Percentiles rank a stretch among this genome's conserved stretches.
These are phyloP conservation scores for Myrmecobius fasciatus DNA, from an alignment of 2,113 vertebrate species.

Conservation along the genomic window DNA sequence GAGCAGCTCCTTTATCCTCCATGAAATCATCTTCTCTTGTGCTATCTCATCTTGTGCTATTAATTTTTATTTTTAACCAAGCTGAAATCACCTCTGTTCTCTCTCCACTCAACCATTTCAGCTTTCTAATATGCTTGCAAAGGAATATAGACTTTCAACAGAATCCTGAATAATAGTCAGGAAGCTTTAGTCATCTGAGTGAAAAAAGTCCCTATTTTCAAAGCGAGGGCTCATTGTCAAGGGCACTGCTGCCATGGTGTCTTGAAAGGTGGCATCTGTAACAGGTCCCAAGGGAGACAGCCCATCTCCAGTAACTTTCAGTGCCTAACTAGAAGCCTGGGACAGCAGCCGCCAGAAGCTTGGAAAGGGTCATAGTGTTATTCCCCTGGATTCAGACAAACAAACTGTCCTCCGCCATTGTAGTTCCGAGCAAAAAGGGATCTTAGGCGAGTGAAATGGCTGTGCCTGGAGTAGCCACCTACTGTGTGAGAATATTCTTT, in stretches of 20 bases:
- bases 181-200: background rate
- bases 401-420: background rate
- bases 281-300: background rate
- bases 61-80: background rate
- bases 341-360: background rate
- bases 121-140: fast-evolving
- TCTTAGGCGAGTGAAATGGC: background rate
- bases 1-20: background rate
- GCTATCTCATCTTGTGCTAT: fast-evolving
- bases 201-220: background rate
- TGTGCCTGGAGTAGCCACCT: background rate
- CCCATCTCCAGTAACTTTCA: background rate
- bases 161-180: background rate
- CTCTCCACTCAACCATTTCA: background rate
- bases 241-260: background rate
- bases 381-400: background rate
- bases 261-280: background rate
- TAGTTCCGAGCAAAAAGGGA: background rate
- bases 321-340: background rate
- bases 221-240: background rate
- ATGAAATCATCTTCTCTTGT: background rate
- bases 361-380: background rate
- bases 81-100: fast-evolving
- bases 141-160: fast-evolving
- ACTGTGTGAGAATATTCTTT: too few relatives aligned